Base-by-base conservation (phyloP, 2,888 invertebrate species). In the Cryptus armator region DNA sequence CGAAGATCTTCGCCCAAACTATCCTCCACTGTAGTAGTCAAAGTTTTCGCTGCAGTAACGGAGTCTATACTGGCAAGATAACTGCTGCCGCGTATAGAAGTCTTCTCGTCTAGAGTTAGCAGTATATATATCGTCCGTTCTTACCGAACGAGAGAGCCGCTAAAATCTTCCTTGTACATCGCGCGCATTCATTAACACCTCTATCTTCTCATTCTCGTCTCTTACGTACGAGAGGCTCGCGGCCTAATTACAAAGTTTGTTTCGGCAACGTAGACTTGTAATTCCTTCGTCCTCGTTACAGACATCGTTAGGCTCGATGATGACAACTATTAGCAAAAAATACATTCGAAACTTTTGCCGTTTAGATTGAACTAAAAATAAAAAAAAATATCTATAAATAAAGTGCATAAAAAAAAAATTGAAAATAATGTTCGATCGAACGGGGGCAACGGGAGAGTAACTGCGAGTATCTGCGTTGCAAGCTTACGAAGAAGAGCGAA, bases 161-260 rank as follows among this genome's bases (percentile, higher is more conserved):
- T 79, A 79, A 71, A 71, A 70, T 71, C 70, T 71, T 64, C 37
- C 9, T 32, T 64, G 62, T 70, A 71, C 71, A 71, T 51, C 71
- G 70, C 37, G 78, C 64, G 78, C 70, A 71, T 79, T 79, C 71
- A 72, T 79, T 66, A 79, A 79, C 71, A 64, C 79, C 53, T 64
- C 71, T 66, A 19, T 72, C 14, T 32, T 75, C 64, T 16, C 43
- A 48, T 44, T 64, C 48, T 32, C 51, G 64, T 12, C 64, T 53
- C 43, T 71, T 53, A 79, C 71, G 79, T 53, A 79, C 71, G 79
- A 71, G 43, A 79, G 37, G 37, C 53, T 19, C 19, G 16, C 48
- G 53, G 79, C 53, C 71, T 72, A 79, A 79, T 79, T 72, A 72
- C 66, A 80, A 80, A 80, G 79, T 80, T 80, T 72, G 66, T 53